Base-by-base conservation (phyloP, 2,113 vertebrate species). In the Procapra przewalskii region DNA sequence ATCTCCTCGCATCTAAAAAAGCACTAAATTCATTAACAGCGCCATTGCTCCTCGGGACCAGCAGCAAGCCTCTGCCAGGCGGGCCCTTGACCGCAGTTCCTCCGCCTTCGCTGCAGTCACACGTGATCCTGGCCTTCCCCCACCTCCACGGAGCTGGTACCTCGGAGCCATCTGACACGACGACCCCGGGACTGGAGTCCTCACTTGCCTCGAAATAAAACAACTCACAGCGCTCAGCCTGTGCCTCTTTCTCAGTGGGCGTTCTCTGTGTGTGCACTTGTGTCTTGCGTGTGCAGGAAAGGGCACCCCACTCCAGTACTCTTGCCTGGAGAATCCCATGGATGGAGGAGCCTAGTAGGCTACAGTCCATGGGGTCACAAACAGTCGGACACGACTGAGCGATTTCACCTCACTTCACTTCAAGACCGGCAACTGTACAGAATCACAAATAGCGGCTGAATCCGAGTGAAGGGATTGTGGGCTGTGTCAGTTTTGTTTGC, bases 211-310 rank as follows among this genome's bases (percentile, higher is more conserved):
- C 79, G 4, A 33, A 71, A 33, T 50, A 3, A 50, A 19, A 33
- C 43, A 33, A 6, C 29, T 81, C 79, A 21, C 29, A 19, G 17
- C 48, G 6, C 79, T 33, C 45, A 17, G 16, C 27, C 29, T 3
- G 16, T 21, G 79, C 29, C 29, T 33, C 1, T 11, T 50, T 11
- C 48, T 52, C 79, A 33, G 79, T 12, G 29, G 45, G 2, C 45
- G 6, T 31, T 19, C 31, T 33, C 3, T 16, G 4, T 1, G 4
- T 5, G 31, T 1, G 23, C 8, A 8, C 1, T 1, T 36, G 27
- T 71, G 88, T 86, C 40, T 79, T n/a, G 16, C 50, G 9, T 31
- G 7, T 29, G 27, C 15, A 19, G 62, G 62, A 17, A n/a, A 17
- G 2, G 62, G 62, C 62, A n/a, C 0, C 62, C 33, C 33, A 9